Base-by-base conservation (phyloP, 2,797 vertebrate species). In the Trachops cirrhosus region DNA sequence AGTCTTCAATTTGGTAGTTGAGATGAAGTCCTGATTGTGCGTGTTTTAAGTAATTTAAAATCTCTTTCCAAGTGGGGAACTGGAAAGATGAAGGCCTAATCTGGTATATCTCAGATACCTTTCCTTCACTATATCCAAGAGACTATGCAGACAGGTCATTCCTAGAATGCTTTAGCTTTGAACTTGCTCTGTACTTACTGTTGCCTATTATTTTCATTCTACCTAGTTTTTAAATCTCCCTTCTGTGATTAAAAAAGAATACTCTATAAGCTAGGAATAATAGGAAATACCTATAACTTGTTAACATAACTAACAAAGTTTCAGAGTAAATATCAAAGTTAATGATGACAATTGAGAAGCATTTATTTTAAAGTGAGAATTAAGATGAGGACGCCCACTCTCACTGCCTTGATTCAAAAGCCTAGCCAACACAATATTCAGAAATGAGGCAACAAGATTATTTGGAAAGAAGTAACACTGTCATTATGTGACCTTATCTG, bases 231-330 rank as follows among this genome's bases (percentile, higher is more conserved):
- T 87, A 94, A 94, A 77, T 74, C 21, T 52, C 67, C 32, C 54
- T 93, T 88, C 52, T 44, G 15, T 54, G 16, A 86, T 77, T 54
- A 34, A 79, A n/a, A 57, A 83, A 21, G 41, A 79, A 57, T 39
- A 54, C 52, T 78, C n/a, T 78, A n/a, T 78, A 70, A 91, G 14
- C 48, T 48, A 88, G 39, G 9, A 90, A 77, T 21, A 87, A 77
- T 16, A 87, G 3, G 10, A 24, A 86, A 87, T 2, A 83, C 12
- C 39, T 78, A 10, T 44, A 89, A 95, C 34, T 59, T n/a, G 22
- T 86, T 89, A 73, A 91, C 70, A 15, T 50, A 95, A 82, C 19
- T 50, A 85, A 90, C 46, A 84, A 82, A 86, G 89, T 74, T 68
- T 57, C 67, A 91, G 16, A 71, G 26, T 70, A 74, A 39, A 44